phyloP scores from a whole-genome alignment of 92 coral and sea anemone genomes.

The Metridium senile region DNA sequence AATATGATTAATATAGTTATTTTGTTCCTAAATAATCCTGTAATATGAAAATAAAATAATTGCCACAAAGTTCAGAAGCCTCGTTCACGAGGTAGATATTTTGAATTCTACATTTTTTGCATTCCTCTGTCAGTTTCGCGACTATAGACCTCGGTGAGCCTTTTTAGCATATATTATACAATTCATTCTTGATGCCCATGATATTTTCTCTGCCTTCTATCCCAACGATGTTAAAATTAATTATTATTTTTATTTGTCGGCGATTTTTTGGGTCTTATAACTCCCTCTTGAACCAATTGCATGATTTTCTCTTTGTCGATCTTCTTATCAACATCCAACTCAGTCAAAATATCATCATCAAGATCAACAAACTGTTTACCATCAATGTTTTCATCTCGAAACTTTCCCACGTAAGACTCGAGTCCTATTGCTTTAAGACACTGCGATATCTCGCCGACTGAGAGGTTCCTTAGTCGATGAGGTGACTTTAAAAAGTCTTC shows the following conservation, averaged over 20 bases:
- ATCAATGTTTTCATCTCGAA: conserved; percentile 21
- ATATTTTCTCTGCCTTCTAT: neutral
- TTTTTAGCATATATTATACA: no score
- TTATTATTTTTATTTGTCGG: neutral
- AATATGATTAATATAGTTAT: no score
- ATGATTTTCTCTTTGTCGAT: conserved; percentile 13
- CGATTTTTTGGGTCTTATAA: conserved; percentile 1
- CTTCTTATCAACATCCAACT: conserved; percentile 20
- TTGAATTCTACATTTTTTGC: no score
- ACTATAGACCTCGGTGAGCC: no score
- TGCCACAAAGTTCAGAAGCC: no score
- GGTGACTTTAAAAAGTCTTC: conserved; percentile 18
- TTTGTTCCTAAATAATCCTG: no score
- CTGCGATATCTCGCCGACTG: conserved; percentile 30
- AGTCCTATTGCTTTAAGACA: conserved; percentile 19
- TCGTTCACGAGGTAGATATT: no score
- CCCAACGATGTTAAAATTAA: neutral
- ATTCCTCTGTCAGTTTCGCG: no score
- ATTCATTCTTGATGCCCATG: no score
- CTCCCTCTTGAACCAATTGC: conserved; percentile 17
- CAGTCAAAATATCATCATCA: conserved; percentile 30
- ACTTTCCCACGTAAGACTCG: conserved; percentile 14
- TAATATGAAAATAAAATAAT: no score
- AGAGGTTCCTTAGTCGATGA: conserved; percentile 2
- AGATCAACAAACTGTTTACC: conserved; percentile 28